A percentile compares a stretch with the other conserved stretches of the same genome.
phyloP scores from a whole-genome alignment of 1,140 invertebrate species.

The Pararge aegeria region DNA sequence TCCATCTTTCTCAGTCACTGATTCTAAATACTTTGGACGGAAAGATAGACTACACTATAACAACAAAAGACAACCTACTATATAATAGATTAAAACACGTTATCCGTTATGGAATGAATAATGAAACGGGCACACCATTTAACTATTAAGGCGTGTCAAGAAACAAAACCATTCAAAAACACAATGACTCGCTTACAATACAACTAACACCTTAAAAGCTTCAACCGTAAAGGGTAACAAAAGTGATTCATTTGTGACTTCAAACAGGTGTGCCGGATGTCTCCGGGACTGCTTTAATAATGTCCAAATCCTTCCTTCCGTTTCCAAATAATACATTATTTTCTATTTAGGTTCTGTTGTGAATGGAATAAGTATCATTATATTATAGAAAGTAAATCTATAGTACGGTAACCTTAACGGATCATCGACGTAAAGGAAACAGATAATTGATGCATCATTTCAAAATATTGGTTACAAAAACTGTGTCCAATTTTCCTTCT shows the following conservation, averaged over 20 bases:
- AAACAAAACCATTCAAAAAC: conserved; percentile 11
- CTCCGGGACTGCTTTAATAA: conserved; percentile 17
- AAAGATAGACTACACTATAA: no score
- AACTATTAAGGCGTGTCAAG: conserved; percentile 14
- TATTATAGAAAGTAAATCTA: not conserved
- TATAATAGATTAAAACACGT: no score
- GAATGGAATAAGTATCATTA: not conserved
- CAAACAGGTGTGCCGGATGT: conserved; percentile 33
- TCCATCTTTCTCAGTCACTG: no score
- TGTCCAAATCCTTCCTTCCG: conserved; percentile 25
- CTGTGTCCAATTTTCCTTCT: no score
- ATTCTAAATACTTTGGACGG: no score
- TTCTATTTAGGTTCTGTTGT: not conserved
- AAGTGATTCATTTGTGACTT: conserved; percentile 23
- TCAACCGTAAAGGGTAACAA: conserved; percentile 20
- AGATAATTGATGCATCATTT: no score
- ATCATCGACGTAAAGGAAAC: no score
- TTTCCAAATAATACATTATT: conserved; percentile 1
- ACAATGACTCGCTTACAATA: conserved; percentile 25
- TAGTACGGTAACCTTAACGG: no score
- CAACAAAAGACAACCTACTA: no score
- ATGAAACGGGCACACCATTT: not conserved
- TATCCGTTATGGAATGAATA: not conserved
- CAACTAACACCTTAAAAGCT: conserved; percentile 22
- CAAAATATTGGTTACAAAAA: no score